Evolutionary conservation across 2,113 vertebrate genomes (phyloP).

Genomic region (Gavia stellata): DNA sequence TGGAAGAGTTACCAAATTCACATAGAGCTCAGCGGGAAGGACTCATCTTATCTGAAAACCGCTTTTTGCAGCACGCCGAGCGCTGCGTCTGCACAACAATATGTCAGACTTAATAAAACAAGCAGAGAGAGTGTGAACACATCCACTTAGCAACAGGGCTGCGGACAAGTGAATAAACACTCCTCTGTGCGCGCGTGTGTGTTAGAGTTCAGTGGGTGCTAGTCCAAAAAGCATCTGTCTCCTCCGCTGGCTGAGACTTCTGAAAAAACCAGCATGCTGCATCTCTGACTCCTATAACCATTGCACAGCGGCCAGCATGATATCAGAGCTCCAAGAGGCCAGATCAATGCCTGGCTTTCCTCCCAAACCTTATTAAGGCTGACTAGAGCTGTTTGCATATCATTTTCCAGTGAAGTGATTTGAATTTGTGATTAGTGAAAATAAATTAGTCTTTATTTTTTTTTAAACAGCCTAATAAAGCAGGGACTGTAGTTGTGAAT

Average conservation of each 20-base stretch:
- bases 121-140: background rate
- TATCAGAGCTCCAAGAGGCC: background rate
- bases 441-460: background rate
- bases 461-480: background rate
- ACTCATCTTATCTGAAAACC: background rate
- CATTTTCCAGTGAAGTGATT: background rate
- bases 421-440: conserved; percentile 39
- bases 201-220: background rate
- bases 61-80: background rate
- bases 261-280: background rate
- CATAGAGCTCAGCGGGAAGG: background rate
- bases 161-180: background rate
- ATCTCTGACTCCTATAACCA: background rate
- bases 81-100: background rate
- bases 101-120: background rate
- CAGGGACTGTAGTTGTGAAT: background rate
- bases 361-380: background rate
- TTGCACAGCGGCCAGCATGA: background rate
- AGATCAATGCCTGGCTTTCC: conserved; percentile 16
- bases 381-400: conserved; percentile 2
- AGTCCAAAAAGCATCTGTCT: background rate
- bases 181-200: background rate
- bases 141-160: background rate
- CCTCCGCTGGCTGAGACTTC: background rate
- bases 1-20: background rate